Conservation (phyloP, 2,888 invertebrate species). For the Busseola fusca region DNA sequence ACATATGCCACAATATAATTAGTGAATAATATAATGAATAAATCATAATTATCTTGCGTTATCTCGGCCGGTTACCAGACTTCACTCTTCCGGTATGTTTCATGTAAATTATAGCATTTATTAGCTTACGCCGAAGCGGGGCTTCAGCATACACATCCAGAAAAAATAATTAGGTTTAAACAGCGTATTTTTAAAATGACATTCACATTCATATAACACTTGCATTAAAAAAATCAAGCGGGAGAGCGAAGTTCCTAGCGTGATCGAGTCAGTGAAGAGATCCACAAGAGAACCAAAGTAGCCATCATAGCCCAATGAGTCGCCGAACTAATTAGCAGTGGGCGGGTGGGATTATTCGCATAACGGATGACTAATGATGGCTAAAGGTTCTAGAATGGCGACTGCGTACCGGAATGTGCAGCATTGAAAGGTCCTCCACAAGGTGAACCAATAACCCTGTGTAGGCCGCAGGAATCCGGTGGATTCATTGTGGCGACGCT, state of each 20-base stretch:
- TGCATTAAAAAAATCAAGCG: neutral
- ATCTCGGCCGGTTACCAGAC: slow-evolving; percentile 1
- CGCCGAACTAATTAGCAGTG: no score
- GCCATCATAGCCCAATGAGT: neutral
- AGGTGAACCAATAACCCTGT: neutral
- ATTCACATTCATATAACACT: neutral
- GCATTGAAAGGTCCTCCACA: no score
- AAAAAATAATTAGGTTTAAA: neutral
- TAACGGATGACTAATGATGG: neutral
- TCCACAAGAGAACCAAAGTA: neutral
- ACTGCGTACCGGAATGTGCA: neutral
- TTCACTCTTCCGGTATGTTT: slow-evolving; percentile 35
- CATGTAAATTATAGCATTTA: slow-evolving; percentile 63
- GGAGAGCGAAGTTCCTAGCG: neutral
- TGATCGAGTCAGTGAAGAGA: neutral
- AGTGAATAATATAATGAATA: slow-evolving; percentile 35
- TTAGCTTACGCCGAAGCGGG: slow-evolving; percentile 27
- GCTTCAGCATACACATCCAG: slow-evolving; percentile 41
- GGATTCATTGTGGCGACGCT: neutral
- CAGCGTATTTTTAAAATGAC: neutral
- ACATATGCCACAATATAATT: slow-evolving; percentile 34
- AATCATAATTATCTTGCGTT: slow-evolving; percentile 23
- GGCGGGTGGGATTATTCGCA: neutral
- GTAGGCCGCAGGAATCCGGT: neutral
- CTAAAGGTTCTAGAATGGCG: neutral